phyloP scores from a whole-genome alignment of 2,888 invertebrate genomes.

The Asteroscopus sphinx region DNA sequence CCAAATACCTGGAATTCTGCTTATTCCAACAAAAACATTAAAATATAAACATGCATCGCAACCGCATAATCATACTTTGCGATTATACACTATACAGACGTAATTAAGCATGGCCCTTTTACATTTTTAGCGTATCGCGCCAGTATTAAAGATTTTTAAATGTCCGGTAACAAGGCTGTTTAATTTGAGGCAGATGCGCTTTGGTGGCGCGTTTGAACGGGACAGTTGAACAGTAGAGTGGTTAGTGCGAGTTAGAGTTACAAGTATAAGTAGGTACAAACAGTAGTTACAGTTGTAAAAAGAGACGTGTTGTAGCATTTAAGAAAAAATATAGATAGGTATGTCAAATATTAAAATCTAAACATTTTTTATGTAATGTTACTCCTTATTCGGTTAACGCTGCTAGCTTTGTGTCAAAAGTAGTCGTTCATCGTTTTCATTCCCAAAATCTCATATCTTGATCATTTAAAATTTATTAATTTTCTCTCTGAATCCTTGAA shows the following conservation, averaged over 20 bases:
- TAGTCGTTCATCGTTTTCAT: no score
- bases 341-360: no score
- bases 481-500: no score
- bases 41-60: conserved; percentile 33
- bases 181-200: conserved; percentile 75
- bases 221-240: conserved; percentile 31
- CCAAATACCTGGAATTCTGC: conserved; percentile 1
- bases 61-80: conserved; percentile 43
- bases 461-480: no score
- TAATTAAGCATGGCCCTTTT: conserved; percentile 69
- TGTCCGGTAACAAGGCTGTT: conserved; percentile 64
- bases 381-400: no score
- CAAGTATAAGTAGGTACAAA: not conserved
- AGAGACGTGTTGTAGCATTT: not conserved
- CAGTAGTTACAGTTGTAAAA: no score
- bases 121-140: conserved; percentile 68
- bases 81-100: conserved; percentile 61
- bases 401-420: no score
- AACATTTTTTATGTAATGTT: no score
- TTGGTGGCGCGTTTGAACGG: conserved; percentile 63
- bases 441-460: no score
- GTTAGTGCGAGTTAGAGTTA: not conserved
- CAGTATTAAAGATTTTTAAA: conserved; percentile 77
- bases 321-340: no score
- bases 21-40: conserved; percentile 13